Evolutionary conservation across 2,797 vertebrate species (phyloP).

Genomic region (Sebastes cheni): DNA sequence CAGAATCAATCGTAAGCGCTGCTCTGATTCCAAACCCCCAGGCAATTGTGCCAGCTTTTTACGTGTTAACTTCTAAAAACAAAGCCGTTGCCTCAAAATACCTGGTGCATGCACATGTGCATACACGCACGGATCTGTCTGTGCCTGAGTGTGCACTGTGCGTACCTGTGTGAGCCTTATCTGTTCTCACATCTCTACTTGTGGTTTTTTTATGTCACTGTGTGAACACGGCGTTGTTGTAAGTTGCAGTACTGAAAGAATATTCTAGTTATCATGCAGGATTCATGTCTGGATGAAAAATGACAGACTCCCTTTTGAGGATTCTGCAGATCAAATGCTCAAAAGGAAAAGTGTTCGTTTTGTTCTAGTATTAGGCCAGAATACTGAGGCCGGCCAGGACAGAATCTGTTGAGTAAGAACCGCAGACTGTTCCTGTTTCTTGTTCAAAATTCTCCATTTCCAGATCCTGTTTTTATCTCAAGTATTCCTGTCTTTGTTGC

Average conservation of each 20-base stretch:
- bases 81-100: conserved; percentile 27
- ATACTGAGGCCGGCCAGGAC: neutral
- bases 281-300: conserved; percentile 58
- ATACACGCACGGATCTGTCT: neutral
- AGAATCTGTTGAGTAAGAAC: neutral
- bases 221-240: conserved; percentile 6
- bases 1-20: conserved; percentile 56
- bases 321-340: conserved; percentile 29
- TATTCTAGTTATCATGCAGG: conserved; percentile 53
- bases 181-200: conserved; percentile 10
- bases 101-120: neutral
- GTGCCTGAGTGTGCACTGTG: neutral
- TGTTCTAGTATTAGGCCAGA: conserved; percentile 12
- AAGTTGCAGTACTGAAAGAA: conserved; percentile 16
- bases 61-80: conserved; percentile 23
- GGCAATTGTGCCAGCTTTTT: conserved; percentile 27
- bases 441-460: conserved; percentile 13
- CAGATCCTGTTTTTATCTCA: conserved; percentile 32
- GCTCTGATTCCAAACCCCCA: conserved; percentile 49
- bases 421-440: conserved; percentile 5
- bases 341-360: conserved; percentile 29
- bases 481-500: conserved; percentile 18
- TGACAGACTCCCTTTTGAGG: conserved; percentile 51
- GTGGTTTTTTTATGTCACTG: neutral
- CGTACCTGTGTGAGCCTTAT: conserved; percentile 21